Evolutionary conservation across 2,888 invertebrate species (phyloP).

Genomic region (Pegoplata infirma): DNA sequence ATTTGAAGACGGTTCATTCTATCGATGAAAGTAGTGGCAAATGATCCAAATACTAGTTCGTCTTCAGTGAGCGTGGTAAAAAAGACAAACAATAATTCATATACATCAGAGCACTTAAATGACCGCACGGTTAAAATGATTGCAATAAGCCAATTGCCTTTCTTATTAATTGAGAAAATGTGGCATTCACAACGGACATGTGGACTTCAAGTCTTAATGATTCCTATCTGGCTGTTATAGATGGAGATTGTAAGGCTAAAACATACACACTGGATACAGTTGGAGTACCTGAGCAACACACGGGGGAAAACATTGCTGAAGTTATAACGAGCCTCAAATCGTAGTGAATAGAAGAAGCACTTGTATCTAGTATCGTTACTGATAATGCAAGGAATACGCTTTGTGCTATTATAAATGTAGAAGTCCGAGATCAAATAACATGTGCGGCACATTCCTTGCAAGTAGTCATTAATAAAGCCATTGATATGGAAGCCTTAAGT

Average conservation of each 20-base stretch:
- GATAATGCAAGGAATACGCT: not conserved
- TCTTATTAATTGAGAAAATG: not conserved
- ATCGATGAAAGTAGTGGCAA: not conserved
- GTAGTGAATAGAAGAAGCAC: not conserved
- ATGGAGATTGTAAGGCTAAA: not conserved
- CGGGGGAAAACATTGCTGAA: not conserved
- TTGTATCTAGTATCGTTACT: not conserved
- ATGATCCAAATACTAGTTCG: no score
- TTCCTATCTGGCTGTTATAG: not conserved
- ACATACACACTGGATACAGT: not conserved
- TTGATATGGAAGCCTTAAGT: not conserved
- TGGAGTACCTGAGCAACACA: not conserved
- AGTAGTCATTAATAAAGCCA: not conserved
- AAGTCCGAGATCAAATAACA: no score
- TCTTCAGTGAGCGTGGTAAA: no score
- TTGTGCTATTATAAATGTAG: not conserved
- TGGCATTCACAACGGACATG: not conserved
- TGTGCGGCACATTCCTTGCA: not conserved
- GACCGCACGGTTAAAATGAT: not conserved
- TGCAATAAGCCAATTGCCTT: no score
- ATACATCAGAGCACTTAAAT: not conserved
- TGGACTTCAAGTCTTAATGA: not conserved
- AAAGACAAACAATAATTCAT: not conserved
- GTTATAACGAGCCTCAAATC: not conserved
- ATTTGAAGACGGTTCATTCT: not conserved